Base-by-base conservation (phyloP, 2,113 vertebrate genomes). In the Machaerirhynchus nigripectus region DNA sequence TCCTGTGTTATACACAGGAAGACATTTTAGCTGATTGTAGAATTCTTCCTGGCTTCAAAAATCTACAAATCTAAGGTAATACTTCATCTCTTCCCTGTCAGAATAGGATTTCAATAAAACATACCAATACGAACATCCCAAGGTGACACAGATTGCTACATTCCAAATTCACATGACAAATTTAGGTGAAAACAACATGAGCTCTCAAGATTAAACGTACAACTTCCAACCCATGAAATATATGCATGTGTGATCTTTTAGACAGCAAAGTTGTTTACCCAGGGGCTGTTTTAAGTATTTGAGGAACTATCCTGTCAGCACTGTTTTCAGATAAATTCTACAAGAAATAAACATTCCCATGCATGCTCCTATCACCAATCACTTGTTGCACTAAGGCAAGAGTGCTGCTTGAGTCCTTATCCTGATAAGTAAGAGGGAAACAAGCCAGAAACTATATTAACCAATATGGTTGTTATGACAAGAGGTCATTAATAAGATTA, bases 111-210 rank as follows among this genome's bases (percentile, higher is more conserved):
- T 91, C 84, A 89, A 65, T 65, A 87, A 91, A 93, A 69, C 59
- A 63, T 77, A 63, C 63, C 19, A 90, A 47, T 77, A 67, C 35
- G 86, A 95, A 77, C 59, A 81, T 88, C 52, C 44, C 92, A 97
- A 91, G 84, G 79, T 95, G 93, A 95, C 82, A 91, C 30, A 83
- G 84, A 91, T 65, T 65, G 70, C 61, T 93, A 77, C 75, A 70
- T 93, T 96, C 95, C 87, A 94, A 94, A 96, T 91, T 79, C 93
- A 91, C 31, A 73, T 91, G 96, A 96, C 89, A 95, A 95, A 94
- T 96, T 90, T 83, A 73, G 63, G 91, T 83, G 87, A 88, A 96
- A 95, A 93, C 74, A 95, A 80, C 87, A 87, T 20, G 67, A 96
- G 84, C 75, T 91, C 84, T 89, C 70, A 65, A 91, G 85, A 96